Evolutionary conservation across 2,888 invertebrate genomes (phyloP).

Genomic region (Agrilus cyanescens): DNA sequence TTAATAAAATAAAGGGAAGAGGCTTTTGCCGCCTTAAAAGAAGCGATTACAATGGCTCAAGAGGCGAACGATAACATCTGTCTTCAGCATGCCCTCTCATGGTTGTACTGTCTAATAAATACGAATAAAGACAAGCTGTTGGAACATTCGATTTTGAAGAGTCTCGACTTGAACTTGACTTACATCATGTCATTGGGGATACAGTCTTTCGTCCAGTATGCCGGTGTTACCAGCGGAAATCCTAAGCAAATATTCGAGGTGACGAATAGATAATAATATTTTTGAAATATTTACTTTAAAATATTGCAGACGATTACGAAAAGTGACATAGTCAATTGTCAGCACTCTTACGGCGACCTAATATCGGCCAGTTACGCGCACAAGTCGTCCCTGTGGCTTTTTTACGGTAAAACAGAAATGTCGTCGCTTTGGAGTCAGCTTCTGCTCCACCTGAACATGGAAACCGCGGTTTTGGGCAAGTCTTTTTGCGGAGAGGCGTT

Average conservation of each 20-base stretch:
- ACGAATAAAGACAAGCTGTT: constrained; percentile 47
- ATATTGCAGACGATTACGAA: constrained; percentile 60
- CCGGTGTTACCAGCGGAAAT: constrained; percentile 53
- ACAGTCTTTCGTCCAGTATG: constrained; percentile 66
- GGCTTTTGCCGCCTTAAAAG: constrained; percentile 70
- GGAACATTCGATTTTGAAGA: constrained; percentile 56
- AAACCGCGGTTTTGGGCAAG: constrained; percentile 34
- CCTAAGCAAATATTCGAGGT: constrained; percentile 59
- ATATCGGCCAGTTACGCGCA: constrained; percentile 70
- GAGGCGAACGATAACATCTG: constrained; percentile 79
- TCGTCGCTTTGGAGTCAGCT: constrained; percentile 70
- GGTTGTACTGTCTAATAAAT: constrained; percentile 55
- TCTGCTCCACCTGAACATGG: constrained; percentile 61
- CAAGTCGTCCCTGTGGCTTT: constrained; percentile 75
- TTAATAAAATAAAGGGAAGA: constrained; percentile 61
- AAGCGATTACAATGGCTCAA: constrained; percentile 79
- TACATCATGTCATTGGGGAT: constrained; percentile 63
- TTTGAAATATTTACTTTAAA: neutral
- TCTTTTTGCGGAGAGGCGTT: constrained; percentile 43
- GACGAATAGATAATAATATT: constrained; percentile 10
- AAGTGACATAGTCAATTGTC: constrained; percentile 76
- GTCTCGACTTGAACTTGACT: constrained; percentile 53
- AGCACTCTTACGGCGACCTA: constrained; percentile 70
- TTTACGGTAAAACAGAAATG: constrained; percentile 81
- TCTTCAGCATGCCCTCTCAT: constrained; percentile 73